Evolutionary conservation across 2,888 invertebrate genomes (phyloP), one percentile per base, ranked within the genome.

Genomic region (Oligia strigilis): DNA sequence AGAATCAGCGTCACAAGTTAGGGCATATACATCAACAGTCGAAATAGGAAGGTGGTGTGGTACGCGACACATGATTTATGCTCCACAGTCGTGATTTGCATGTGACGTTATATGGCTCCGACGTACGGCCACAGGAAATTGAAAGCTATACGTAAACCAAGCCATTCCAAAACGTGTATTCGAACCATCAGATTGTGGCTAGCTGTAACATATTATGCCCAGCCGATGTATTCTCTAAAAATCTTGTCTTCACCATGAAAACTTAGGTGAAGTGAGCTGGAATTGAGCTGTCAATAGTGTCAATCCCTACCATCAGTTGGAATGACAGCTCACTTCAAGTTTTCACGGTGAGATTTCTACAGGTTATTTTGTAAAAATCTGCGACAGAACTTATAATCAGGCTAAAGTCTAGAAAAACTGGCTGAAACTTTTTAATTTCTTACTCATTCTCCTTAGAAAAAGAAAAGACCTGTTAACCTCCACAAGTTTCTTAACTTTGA

Each of bases 101-200:
- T 91, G 75, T 84, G 82, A 84, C 85, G 87, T 81, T 80, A 78
- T 52, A 72, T 78, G 73, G 74, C 80, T 75, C 72, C 82, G 81
- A 86, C 87, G 80, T 85, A 79, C 81, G 73, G 79, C 77, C 78
- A 77, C 84, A 87, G 91, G 91, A 91, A 92, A 92, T 92, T 91
- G 91, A 90, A 92, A 87, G 88, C 88, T 88, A 82, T 89, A 83
- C 71, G 76, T 72, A 64, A 80, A 76, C 73, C 78, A 79, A 72
- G 71, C 75, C 75, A 84, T 85, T 75, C 64, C 66, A 65, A 72
- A 81, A 82, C 64, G 60, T 79, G 60, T 83, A 81, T 72, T 71
- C 52, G 52, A 19, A 36, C 74, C 72, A 64, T 49, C 72, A 49
- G 46, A 36, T 77, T 75, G 65, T 70, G 46, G 64, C 55, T 64